Evolutionary conservation across 2,888 invertebrate genomes (phyloP).

Genomic region (Callyntrura sp.): DNA sequence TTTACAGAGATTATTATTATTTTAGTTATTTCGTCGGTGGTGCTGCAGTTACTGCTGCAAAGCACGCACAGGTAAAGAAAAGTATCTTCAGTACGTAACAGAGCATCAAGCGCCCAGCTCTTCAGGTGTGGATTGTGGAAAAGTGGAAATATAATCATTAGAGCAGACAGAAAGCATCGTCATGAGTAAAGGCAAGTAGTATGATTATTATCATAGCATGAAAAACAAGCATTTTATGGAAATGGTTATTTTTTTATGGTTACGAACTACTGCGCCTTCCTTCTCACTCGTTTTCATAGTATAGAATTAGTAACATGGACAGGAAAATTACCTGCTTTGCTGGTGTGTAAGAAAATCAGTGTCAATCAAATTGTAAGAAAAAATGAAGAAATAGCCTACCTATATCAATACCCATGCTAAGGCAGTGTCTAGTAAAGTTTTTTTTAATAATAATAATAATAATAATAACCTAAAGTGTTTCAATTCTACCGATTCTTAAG

Average conservation of each 20-base stretch:
- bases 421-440: neutral
- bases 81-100: too few species aligned
- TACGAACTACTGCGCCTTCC: neutral
- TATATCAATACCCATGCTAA: neutral
- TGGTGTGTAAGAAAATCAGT: too few species aligned
- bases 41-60: neutral
- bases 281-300: too few species aligned
- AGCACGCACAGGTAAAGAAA: slow-evolving; percentile 10
- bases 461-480: too few species aligned
- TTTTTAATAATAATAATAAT: neutral
- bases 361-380: slow-evolving; percentile 1
- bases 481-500: too few species aligned
- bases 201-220: slow-evolving; percentile 48
- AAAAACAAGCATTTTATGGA: slow-evolving; percentile 32
- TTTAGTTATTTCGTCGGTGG: slow-evolving; percentile 4
- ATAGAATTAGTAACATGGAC: neutral
- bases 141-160: slow-evolving; percentile 59
- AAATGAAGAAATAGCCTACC: neutral
- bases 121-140: slow-evolving; percentile 18
- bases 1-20: neutral
- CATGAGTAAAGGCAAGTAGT: slow-evolving; percentile 9
- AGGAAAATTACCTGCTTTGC: neutral
- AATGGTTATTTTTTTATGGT: neutral
- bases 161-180: slow-evolving; percentile 29
- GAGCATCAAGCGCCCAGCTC: neutral